A percentile compares a stretch with the other conserved stretches of the same genome.
Evolutionary conservation across 1,140 invertebrate species (phyloP).

Genomic region (Helicoverpa armigera): DNA sequence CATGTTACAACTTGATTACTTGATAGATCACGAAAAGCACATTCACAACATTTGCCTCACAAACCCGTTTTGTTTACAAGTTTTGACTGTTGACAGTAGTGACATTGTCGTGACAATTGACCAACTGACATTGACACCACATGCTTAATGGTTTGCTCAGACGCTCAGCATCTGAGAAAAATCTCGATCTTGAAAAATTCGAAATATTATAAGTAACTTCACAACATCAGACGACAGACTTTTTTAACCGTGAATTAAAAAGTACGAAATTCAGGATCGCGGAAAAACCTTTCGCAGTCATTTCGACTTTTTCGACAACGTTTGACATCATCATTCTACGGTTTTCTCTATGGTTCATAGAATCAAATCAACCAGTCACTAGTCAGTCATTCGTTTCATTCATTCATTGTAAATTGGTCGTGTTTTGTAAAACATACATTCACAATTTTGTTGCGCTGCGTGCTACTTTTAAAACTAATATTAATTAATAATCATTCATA

Average conservation of each 20-base stretch:
- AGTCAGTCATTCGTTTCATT: slow-evolving; percentile 23
- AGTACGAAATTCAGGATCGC: too few relatives aligned
- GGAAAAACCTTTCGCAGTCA: too few relatives aligned
- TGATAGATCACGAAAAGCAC: background rate
- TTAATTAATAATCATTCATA: slow-evolving; percentile 21
- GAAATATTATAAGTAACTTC: too few relatives aligned
- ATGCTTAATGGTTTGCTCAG: too few relatives aligned
- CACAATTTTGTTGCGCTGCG: slow-evolving; percentile 50
- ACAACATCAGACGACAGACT: too few relatives aligned
- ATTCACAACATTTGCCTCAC: background rate
- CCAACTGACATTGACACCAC: background rate
- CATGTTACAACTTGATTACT: slow-evolving; percentile 24
- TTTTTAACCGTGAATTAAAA: too few relatives aligned
- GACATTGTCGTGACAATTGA: background rate
- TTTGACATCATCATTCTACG: background rate
- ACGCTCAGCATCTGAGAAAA: too few relatives aligned
- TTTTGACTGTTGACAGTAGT: background rate
- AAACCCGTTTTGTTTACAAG: slow-evolving; percentile 24
- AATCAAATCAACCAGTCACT: too few relatives aligned
- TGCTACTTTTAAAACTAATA: slow-evolving; percentile 50
- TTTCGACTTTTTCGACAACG: too few relatives aligned
- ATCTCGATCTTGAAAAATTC: too few relatives aligned
- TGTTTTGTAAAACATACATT: slow-evolving; percentile 62
- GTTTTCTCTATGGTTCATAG: background rate
- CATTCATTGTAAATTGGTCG: slow-evolving; percentile 66